Percentiles rank a stretch among this genome's conserved stretches.
Evolutionary conservation across 23 tunicate genomes (phyloP).

Genomic region (Trididemnum clinides): DNA sequence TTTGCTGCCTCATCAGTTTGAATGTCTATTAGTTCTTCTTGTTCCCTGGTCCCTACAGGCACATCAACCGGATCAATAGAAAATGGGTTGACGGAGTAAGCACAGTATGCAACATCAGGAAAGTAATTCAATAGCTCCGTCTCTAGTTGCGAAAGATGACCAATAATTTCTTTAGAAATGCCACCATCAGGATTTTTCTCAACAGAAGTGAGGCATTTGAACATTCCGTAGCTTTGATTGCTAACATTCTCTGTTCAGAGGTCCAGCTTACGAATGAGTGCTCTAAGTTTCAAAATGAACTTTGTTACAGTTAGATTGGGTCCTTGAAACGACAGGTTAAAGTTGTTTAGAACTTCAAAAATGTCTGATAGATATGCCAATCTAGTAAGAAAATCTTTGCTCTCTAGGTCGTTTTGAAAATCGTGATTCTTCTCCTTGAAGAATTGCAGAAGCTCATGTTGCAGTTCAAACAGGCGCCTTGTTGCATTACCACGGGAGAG

Average conservation of each 20-base stretch:
- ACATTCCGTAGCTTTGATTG: slow-evolving; percentile 72
- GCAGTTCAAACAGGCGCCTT: slow-evolving; percentile 70
- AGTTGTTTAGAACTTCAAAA: slow-evolving; percentile 52
- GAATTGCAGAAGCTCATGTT: slow-evolving; percentile 59
- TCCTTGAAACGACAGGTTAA: slow-evolving; percentile 68
- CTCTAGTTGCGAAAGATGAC: slow-evolving; percentile 45
- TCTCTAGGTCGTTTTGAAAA: slow-evolving; percentile 46
- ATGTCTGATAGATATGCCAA: slow-evolving; percentile 72
- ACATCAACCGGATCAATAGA: slow-evolving; percentile 43
- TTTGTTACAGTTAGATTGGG: slow-evolving; percentile 54
- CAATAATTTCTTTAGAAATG: slow-evolving; percentile 44
- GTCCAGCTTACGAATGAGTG: slow-evolving; percentile 65
- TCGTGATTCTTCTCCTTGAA: slow-evolving; percentile 55
- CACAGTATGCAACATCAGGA: slow-evolving; percentile 54
- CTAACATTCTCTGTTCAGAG: slow-evolving; percentile 51
- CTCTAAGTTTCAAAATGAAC: slow-evolving; percentile 34
- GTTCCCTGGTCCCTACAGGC: slow-evolving; percentile 63
- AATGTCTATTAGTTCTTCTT: slow-evolving; percentile 60
- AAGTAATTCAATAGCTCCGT: slow-evolving; percentile 60
- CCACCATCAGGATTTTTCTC: slow-evolving; percentile 48
- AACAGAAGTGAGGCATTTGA: slow-evolving; percentile 41
- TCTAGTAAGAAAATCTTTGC: slow-evolving; percentile 50
- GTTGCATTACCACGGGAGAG: slow-evolving; percentile 68
- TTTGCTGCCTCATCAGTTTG: slow-evolving; percentile 71
- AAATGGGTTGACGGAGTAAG: slow-evolving; percentile 54